Conservation (phyloP, 2,888 invertebrate genomes). For the Blastobasis lacticolella region DNA sequence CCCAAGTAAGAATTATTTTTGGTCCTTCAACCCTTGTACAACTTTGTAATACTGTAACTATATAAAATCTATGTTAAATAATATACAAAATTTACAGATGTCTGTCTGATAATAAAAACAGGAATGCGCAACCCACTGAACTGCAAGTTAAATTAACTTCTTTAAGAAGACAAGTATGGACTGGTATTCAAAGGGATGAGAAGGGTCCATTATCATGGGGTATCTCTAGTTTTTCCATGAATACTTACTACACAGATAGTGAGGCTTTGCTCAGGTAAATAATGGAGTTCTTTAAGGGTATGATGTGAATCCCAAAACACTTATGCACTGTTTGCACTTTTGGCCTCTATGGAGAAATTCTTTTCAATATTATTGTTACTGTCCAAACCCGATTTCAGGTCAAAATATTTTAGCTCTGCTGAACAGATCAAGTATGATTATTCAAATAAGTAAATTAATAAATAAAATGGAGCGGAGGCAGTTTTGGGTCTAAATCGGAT, state of each 20-base stretch:
- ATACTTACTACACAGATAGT: conserved; percentile 70
- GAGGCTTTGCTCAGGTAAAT: conserved; percentile 73
- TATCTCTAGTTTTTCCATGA: conserved; percentile 72
- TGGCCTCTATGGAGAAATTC: too few relatives aligned
- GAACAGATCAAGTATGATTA: too few relatives aligned
- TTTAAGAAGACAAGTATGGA: conserved; percentile 84
- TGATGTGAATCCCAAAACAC: too few relatives aligned
- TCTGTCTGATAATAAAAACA: conserved; percentile 53
- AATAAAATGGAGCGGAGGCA: too few relatives aligned
- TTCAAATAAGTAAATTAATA: too few relatives aligned
- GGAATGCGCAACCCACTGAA: conserved; percentile 69
- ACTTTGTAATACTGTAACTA: not conserved
- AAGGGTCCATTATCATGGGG: conserved; percentile 81
- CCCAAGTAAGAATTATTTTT: conserved; percentile 43
- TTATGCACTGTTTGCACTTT: too few relatives aligned
- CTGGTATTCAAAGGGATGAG: conserved; percentile 70
- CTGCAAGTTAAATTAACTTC: conserved; percentile 80
- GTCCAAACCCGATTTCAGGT: too few relatives aligned
- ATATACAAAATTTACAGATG: conserved; percentile 27
- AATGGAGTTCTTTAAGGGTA: too few relatives aligned
- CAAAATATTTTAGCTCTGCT: too few relatives aligned
- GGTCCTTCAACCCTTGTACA: not conserved
- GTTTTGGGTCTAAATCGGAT: too few relatives aligned
- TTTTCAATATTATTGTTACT: too few relatives aligned
- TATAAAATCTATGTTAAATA: too few relatives aligned